Evolutionary conservation across 2,888 invertebrate genomes (phyloP).

Genomic region (Nymphalis urticae): DNA sequence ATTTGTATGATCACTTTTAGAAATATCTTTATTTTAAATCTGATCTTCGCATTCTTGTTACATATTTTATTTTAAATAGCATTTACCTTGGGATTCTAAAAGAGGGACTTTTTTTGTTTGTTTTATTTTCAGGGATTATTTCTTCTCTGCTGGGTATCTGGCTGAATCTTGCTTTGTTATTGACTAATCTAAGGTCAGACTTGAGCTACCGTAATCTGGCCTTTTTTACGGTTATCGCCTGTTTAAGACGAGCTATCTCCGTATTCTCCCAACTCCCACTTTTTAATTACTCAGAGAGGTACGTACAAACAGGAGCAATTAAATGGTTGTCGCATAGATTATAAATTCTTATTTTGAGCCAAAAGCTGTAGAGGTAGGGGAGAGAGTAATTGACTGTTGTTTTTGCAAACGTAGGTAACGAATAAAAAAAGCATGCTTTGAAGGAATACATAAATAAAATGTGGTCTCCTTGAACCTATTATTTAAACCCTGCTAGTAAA

Average conservation of each 20-base stretch:
- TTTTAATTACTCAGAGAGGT: conserved; percentile 48
- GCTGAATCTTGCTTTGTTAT: conserved; percentile 50
- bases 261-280: conserved; percentile 42
- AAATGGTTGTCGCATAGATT: not conserved
- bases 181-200: conserved; percentile 50
- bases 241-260: conserved; percentile 50
- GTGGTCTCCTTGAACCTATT: not conserved
- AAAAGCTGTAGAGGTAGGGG: not conserved
- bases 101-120: too few relatives aligned
- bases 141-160: conserved; percentile 51
- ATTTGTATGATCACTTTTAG: not conserved
- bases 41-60: too few relatives aligned
- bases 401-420: not conserved
- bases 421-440: not conserved
- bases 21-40: too few relatives aligned
- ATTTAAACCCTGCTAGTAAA: not conserved
- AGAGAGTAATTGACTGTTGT: not conserved
- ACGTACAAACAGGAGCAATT: conserved; percentile 27
- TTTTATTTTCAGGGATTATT: conserved; percentile 51
- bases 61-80: too few relatives aligned
- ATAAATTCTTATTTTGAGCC: conserved; percentile 5
- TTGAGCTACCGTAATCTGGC: conserved; percentile 67
- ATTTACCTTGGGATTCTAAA: too few relatives aligned
- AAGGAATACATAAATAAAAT: not conserved
- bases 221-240: conserved; percentile 59